Conservation (phyloP, 1,140 invertebrate genomes). For the Teleogryllus occipitalis region DNA sequence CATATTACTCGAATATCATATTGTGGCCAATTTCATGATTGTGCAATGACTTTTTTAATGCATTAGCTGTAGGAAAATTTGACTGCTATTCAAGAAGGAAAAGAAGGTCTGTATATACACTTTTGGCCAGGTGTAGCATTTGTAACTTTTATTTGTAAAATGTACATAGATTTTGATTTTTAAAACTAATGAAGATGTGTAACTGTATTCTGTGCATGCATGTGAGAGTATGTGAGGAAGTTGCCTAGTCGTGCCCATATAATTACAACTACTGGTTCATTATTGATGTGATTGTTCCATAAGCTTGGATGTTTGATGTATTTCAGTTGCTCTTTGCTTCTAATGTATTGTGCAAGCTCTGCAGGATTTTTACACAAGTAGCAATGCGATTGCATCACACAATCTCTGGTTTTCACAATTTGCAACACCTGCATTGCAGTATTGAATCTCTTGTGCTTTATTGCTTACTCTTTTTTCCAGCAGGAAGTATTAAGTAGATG, state of each 20-base stretch:
- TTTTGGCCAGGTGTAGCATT: not conserved
- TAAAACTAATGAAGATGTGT: not conserved
- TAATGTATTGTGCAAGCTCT: not conserved
- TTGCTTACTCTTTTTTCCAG: not conserved
- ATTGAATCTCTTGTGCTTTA: not conserved
- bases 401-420: not conserved
- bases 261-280: not conserved
- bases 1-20: not conserved
- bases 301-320: not conserved
- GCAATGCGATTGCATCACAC: not conserved
- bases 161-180: constrained; percentile 6
- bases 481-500: no score
- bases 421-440: not conserved
- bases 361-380: not conserved
- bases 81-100: not conserved
- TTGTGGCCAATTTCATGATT: not conserved
- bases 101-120: not conserved
- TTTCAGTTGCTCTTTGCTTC: not conserved
- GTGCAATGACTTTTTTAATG: not conserved
- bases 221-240: not conserved
- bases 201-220: not conserved
- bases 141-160: not conserved
- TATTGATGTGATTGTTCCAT: not conserved
- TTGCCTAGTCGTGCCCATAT: not conserved
- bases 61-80: not conserved